Conservation (phyloP, 2,113 vertebrate genomes). For the Platichthys stellatus region DNA sequence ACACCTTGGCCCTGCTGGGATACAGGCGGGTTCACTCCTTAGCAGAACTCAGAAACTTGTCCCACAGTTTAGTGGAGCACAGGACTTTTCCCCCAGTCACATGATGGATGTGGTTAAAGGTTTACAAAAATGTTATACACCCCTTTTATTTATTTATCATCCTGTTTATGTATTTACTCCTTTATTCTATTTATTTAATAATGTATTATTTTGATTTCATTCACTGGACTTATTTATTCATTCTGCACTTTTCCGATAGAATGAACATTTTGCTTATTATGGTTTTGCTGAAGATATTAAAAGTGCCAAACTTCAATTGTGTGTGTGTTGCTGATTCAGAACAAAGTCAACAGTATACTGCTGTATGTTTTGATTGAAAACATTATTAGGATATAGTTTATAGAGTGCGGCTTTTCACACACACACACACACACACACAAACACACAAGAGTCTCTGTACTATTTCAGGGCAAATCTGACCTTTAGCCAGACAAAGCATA, state of each 20-base stretch:
- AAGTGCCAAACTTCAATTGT: constrained; percentile 37
- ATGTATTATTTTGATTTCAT: too few species aligned
- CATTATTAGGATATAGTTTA: not conserved
- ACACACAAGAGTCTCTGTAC: constrained; percentile 1
- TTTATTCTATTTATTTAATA: not conserved
- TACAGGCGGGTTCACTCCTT: constrained; percentile 79
- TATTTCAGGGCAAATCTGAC: constrained; percentile 14
- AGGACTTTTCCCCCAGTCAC: constrained; percentile 69
- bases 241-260: constrained; percentile 15
- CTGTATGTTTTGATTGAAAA: constrained; percentile 14
- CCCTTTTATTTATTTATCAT: constrained; percentile 9
- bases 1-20: constrained; percentile 81
- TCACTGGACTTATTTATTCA: too few species aligned
- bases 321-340: constrained; percentile 2
- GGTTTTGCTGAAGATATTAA: constrained; percentile 35
- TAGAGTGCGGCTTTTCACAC: not conserved
- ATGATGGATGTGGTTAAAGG: constrained; percentile 5
- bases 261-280: constrained; percentile 31
- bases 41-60: constrained; percentile 80
- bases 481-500: not conserved
- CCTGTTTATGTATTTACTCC: not conserved
- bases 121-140: not conserved
- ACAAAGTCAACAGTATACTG: constrained; percentile 9
- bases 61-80: constrained; percentile 77
- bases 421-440: not conserved